These are phyloP conservation scores for Limnephilus marmoratus DNA, from an alignment of 2,888 invertebrate species.

Conservation along the genomic window DNA sequence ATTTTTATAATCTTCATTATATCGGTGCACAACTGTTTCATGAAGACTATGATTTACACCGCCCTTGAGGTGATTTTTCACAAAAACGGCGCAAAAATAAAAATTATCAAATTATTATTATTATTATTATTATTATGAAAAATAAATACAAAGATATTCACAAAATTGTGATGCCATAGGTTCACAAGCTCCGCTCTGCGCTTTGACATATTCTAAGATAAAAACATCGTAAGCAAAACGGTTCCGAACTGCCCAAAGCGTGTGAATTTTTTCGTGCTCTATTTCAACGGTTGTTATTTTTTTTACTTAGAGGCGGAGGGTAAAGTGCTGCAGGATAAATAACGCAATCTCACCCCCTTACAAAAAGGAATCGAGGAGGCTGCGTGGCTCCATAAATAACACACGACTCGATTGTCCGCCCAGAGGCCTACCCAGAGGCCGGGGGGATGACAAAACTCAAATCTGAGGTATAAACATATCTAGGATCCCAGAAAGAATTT, in stretches of 20 bases:
- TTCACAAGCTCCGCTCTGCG: background rate
- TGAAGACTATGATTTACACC: too few species aligned
- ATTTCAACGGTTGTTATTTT: background rate
- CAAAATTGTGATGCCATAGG: background rate
- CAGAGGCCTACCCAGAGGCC: background rate
- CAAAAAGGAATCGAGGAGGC: slow-evolving; percentile 55
- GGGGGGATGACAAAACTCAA: slow-evolving; percentile 4
- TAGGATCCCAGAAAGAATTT: background rate
- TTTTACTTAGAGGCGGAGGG: slow-evolving; percentile 21
- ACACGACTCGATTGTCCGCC: slow-evolving; percentile 31
- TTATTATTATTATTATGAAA: too few species aligned
- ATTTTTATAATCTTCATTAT: too few species aligned
- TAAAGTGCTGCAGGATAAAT: slow-evolving; percentile 61
- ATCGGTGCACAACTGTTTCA: too few species aligned
- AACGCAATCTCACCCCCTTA: slow-evolving; percentile 62
- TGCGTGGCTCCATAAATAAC: slow-evolving; percentile 58
- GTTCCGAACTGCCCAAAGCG: background rate
- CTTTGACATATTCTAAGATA: background rate
- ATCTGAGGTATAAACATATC: background rate
- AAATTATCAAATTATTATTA: too few species aligned
- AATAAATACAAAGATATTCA: too few species aligned
- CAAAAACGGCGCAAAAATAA: too few species aligned
- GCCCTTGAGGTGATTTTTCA: too few species aligned
- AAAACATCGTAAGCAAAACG: background rate
- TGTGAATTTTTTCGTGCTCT: background rate